Evolutionary conservation across 2,888 invertebrate species (phyloP), one percentile per base, ranked within the genome.

Genomic region (Diarsia brunnea): DNA sequence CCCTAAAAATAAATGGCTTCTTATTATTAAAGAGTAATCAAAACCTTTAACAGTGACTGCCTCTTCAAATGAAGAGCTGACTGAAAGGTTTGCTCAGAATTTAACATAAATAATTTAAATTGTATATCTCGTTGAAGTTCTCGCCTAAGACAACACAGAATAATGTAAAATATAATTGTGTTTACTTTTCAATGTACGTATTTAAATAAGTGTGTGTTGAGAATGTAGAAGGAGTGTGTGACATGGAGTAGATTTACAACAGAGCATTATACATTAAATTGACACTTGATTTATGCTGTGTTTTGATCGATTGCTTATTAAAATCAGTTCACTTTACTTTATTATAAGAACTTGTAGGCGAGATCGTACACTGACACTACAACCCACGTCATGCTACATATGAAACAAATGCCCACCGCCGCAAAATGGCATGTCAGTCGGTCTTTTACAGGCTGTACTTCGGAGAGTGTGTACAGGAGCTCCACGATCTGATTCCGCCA

Each of bases 71-170:
- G 21, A 16, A 66, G 27, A 47, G 21, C 11, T 43, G 2, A 0
- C 1, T 16, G 49, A 63, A 77, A 45, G 21, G 11, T 58, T 64
- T 27, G 49, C 45, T 78, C 51, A 16, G 16, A 51, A 19, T 55
- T 67, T 27, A 38, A 27, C 14, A 16, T 58, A 47, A 47, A 49
- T 49, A 14, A 67, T 55, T 70, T 49, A 11, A 63, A 68, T 67
- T 78, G 45, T 53, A 64, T 64, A 72, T 78, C 10, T 47, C 16
- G 7, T 21, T 43, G 19, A 24, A 31, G 65, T 77, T 60, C 31
- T 43, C 63, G 12, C 31, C 71, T n/a, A 2, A 47, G 14, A 69
- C 5, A 53, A 70, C 49, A 65, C 19, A 19, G n/a, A 31, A 53
- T 60, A 24, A 67, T 55, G 63, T 53, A 53, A 27, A 38, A 21